Base-by-base conservation (phyloP, 2,888 invertebrate species). In the Xanthia togata region DNA sequence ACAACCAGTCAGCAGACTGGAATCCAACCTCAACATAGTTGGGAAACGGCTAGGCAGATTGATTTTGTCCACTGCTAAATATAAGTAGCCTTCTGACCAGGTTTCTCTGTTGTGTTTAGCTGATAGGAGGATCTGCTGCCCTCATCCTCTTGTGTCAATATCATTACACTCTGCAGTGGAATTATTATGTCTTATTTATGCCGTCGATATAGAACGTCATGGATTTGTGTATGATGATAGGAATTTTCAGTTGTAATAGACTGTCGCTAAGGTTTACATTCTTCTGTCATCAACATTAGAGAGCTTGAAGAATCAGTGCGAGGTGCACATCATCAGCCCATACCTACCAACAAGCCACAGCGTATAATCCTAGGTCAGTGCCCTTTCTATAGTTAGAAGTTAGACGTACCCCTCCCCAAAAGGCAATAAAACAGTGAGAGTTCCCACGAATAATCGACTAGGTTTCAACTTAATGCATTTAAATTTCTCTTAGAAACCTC, bases 381-480 rank as follows among this genome's bases (percentile, higher is more conserved):
- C 59, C 23, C 71, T 44, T n/a, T 57, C 12, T 14, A 9, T 31
- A 65, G 53, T 55, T 60, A 60, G 38, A 31, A 59, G 11, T 64
- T 55, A 70, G 31, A n/a, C 47, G 26, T 35, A n/a, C 38, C 26
- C 11, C n/a, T 47, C n/a, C n/a, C 23, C 38, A 75, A 57, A 44
- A 57, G n/a, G 31, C 64, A 26, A 81, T 85, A 85, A 85, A 85
- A 69, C 76, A 85, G 70, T 55, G 69, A 59, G 59, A 81, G 59
- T 68, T 64, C 60, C 41, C 63, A n/a, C 57, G 77, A 88, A 80
- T 88, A 83, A 87, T 86, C 86, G 86, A 73, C 81, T 73, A 81
- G 81, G 83, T 84, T 63, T 78, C 26, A 79, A 86, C 75, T 88
- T 86, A 83, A 88, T 88, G 87, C 85, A 88, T 88, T 88, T 86